Conservation (phyloP, 2,797 vertebrate genomes). For the Ara ararauna region DNA sequence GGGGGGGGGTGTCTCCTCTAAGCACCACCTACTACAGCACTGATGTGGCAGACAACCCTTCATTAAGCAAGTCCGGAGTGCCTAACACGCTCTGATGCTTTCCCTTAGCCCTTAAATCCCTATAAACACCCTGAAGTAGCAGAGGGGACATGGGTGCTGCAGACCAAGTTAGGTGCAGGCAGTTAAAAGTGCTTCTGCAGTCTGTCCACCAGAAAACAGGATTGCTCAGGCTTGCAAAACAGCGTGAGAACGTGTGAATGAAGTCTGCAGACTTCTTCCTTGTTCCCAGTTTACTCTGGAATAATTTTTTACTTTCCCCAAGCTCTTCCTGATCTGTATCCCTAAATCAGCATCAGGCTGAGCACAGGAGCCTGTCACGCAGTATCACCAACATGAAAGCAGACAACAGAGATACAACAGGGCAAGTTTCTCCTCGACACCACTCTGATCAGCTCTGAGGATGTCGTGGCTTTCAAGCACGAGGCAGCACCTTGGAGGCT, state of each 20-base stretch:
- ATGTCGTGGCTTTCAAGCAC: not conserved
- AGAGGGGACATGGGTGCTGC: not conserved
- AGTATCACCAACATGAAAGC: not conserved
- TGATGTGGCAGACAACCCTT: not conserved
- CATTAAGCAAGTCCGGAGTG: fast-evolving
- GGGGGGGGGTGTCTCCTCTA: not conserved
- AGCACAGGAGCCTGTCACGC: not conserved
- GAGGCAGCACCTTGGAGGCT: fast-evolving
- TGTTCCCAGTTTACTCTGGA: constrained; percentile 22
- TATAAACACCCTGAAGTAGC: not conserved
- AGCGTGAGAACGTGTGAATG: not conserved
- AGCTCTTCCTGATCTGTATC: constrained; percentile 38
- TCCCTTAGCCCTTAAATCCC: not conserved
- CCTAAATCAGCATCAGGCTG: not conserved
- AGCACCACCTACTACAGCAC: not conserved
- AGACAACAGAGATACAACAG: not conserved
- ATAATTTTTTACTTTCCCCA: constrained; percentile 6
- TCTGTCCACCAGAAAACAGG: not conserved
- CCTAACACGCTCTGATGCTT: not conserved
- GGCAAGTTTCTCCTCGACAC: not conserved
- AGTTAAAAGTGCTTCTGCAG: not conserved
- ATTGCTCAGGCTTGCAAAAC: constrained; percentile 40
- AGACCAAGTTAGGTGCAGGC: not conserved
- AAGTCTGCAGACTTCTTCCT: constrained; percentile 39
- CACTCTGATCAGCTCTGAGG: not conserved